Percentiles rank a stretch among this genome's conserved stretches.
Evolutionary conservation across 23 tunicate genomes (phyloP).

Genomic region (Trididemnum miniatum): DNA sequence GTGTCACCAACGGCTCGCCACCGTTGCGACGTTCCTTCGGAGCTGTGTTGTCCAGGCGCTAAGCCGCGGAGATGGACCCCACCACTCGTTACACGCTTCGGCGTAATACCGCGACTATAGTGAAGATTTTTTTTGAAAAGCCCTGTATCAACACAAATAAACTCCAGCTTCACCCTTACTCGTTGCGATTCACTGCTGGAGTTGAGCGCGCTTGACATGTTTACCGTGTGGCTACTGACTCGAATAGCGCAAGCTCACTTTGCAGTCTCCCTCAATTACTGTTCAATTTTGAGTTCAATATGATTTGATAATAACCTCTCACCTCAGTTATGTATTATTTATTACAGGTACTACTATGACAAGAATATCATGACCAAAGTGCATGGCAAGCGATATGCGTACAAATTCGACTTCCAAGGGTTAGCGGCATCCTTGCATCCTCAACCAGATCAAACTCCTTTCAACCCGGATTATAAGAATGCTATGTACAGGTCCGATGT

Average conservation of each 20-base stretch:
- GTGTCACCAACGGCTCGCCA: no score
- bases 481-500: constrained; percentile 54
- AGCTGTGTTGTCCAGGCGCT: no score
- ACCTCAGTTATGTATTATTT: constrained; percentile 1
- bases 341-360: constrained; percentile 94
- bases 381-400: constrained; percentile 99
- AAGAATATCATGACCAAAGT: constrained; percentile 99
- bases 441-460: constrained; percentile 81
- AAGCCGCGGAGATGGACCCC: no score
- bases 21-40: no score
- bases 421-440: constrained; percentile 93
- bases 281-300: no score
- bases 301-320: no score
- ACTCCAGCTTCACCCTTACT: not conserved
- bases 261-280: not conserved
- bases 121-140: no score
- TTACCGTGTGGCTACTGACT: not conserved
- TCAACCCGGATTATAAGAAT: constrained; percentile 55
- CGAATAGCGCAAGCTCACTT: not conserved
- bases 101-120: no score
- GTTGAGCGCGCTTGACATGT: not conserved
- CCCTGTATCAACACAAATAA: no score
- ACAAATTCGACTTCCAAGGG: constrained; percentile 99
- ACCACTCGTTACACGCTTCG: no score
- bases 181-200: not conserved